Base-by-base conservation (phyloP, 2,113 vertebrate genomes). In the Callaeas wilsoni region DNA sequence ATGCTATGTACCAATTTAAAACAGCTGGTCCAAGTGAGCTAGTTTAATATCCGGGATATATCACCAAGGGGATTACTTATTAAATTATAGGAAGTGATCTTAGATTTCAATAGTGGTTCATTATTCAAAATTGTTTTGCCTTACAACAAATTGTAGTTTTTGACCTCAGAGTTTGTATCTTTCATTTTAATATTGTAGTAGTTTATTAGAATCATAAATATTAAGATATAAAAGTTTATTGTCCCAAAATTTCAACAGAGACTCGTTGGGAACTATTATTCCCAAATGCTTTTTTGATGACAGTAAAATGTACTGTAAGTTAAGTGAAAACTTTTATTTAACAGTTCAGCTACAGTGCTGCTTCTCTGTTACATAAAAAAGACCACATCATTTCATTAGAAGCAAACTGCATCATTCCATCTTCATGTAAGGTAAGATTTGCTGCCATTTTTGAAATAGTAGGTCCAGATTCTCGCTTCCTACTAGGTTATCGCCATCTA, bases 171-270 rank as follows among this genome's bases (percentile, higher is more conserved):
- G 92, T 96, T 97, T 91, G 94, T 94, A 87, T 97, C 85, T 94
- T 97, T 96, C 87, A 90, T 93, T 95, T 97, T 92, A 97, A 96
- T 97, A 97, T 93, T 96, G 91, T 85, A 55, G 76, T 96, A 93
- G 91, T 96, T 97, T 97, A 97, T 97, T 96, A 95, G 90, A 96
- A 96, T 97, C 94, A 95, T 98, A 97, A 98, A 97, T 98, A 97
- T 95, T 96, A 96, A 94, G 87, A 92, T 84, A 78, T 97, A 97
- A 96, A 95, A 92, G 68, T 95, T 97, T 96, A 95, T 94, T 95
- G 80, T 96, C 80, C 81, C 62, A 91, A 92, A 95, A 95, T 96
- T 97, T 97, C 95, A 96, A 63, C 87, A 92, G 44, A 92, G 39
- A 91, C 75, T 93, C 47, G 7, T 92, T 93, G 92, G 92, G 92